phyloP scores from a whole-genome alignment of 1,140 invertebrate genomes.

The Leptopilina boulardi region DNA sequence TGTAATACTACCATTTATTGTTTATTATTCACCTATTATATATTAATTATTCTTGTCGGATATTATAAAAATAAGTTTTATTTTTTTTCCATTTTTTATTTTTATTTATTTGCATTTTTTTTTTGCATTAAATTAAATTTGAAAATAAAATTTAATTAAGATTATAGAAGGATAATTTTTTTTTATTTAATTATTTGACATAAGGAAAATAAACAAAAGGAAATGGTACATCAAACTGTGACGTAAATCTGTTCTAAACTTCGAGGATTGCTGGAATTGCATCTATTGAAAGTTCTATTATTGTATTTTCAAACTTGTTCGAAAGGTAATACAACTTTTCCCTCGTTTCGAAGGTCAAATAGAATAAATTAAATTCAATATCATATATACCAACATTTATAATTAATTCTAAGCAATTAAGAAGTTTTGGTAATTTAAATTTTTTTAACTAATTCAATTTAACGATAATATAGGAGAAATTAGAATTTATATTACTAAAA shows the following conservation, averaged over 20 bases:
- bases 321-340: slow-evolving; percentile 58
- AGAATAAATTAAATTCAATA: neutral
- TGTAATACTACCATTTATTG: neutral
- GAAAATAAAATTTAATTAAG: neutral
- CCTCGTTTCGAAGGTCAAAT: slow-evolving; percentile 46
- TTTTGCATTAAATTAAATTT: neutral
- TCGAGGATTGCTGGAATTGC: slow-evolving; percentile 32
- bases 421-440: too few relatives aligned
- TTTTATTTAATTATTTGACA: neutral
- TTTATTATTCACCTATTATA: neutral
- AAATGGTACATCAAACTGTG: neutral
- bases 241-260: slow-evolving; percentile 4
- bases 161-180: neutral
- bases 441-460: too few relatives aligned
- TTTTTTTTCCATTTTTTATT: neutral
- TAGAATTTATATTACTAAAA: too few relatives aligned
- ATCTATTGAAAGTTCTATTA: slow-evolving; percentile 54
- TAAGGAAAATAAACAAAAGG: neutral
- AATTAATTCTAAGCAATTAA: too few relatives aligned
- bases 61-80: too few relatives aligned
- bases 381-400: too few relatives aligned
- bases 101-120: neutral
- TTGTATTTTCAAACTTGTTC: slow-evolving; percentile 56
- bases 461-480: too few relatives aligned
- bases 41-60: too few relatives aligned